Percentiles rank a stretch among this genome's conserved stretches.
These are phyloP conservation scores for Vulpes lagopus DNA, from an alignment of 2,113 vertebrate genomes.

Conservation along the genomic window DNA sequence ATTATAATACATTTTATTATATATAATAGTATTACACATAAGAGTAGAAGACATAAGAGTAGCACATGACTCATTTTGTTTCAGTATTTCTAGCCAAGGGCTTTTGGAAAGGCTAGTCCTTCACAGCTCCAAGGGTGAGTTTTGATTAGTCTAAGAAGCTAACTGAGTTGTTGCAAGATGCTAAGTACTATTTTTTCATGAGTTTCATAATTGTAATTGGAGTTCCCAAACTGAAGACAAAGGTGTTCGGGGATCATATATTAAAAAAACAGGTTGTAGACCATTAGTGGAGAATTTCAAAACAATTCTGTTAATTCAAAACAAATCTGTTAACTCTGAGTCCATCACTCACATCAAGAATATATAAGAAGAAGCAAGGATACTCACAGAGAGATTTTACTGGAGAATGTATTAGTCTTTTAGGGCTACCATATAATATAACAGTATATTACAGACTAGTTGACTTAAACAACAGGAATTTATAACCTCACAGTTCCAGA, in stretches of 20 bases:
- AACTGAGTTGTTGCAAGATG: not conserved
- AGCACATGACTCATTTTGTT: not conserved
- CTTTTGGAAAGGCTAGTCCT: not conserved
- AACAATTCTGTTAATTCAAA: not conserved
- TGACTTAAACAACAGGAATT: not conserved
- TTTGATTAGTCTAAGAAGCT: not conserved
- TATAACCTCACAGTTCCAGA: not conserved
- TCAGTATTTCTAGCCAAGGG: not conserved
- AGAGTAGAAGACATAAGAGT: not conserved
- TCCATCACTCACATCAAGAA: not conserved
- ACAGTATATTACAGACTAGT: not conserved
- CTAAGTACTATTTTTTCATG: not conserved
- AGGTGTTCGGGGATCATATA: not conserved
- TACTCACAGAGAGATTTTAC: not conserved
- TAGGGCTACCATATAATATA: not conserved
- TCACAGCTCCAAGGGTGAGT: not conserved
- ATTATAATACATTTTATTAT: not conserved
- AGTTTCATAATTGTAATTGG: not conserved
- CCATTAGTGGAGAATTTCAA: conserved; percentile 5
- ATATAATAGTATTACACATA: not conserved
- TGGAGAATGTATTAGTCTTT: not conserved
- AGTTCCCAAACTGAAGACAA: not conserved
- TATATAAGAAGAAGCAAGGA: not conserved
- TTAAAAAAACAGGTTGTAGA: not conserved
- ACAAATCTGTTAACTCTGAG: not conserved